These are phyloP conservation scores for Porphyrio hochstetteri DNA, from an alignment of 2,113 vertebrate genomes.

Conservation along the genomic window DNA sequence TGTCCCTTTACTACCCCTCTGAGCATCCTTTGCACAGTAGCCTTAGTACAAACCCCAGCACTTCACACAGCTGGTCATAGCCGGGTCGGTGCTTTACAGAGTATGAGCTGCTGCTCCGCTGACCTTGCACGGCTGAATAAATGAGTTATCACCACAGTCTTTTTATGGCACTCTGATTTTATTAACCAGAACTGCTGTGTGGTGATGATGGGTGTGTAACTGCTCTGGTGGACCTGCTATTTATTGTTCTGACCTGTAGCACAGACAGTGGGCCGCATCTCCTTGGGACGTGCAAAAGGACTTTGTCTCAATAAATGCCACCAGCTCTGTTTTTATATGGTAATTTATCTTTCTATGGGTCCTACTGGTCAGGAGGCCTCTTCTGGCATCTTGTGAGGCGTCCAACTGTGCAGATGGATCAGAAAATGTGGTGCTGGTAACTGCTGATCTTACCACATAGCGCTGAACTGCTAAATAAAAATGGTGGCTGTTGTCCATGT, in stretches of 20 bases:
- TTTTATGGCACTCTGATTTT: not conserved
- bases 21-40: not conserved
- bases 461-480: not conserved
- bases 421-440: not conserved
- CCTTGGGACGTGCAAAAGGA: not conserved
- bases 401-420: not conserved
- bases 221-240: not conserved
- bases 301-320: not conserved
- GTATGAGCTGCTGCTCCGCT: not conserved
- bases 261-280: not conserved
- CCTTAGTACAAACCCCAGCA: not conserved
- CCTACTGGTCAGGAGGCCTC: not conserved
- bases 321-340: not conserved
- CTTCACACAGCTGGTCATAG: not conserved
- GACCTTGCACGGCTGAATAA: not conserved
- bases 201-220: not conserved
- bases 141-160: accelerated
- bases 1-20: not conserved
- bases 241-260: not conserved
- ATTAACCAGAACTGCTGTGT: not conserved
- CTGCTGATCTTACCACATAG: not conserved
- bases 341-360: not conserved
- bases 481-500: not conserved
- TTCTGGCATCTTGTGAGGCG: not conserved
- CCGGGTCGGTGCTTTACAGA: not conserved